A percentile compares a stretch with the other conserved stretches of the same genome.
phyloP scores from a whole-genome alignment of 2,888 invertebrate species.

The Lasioglossum calceatum region DNA sequence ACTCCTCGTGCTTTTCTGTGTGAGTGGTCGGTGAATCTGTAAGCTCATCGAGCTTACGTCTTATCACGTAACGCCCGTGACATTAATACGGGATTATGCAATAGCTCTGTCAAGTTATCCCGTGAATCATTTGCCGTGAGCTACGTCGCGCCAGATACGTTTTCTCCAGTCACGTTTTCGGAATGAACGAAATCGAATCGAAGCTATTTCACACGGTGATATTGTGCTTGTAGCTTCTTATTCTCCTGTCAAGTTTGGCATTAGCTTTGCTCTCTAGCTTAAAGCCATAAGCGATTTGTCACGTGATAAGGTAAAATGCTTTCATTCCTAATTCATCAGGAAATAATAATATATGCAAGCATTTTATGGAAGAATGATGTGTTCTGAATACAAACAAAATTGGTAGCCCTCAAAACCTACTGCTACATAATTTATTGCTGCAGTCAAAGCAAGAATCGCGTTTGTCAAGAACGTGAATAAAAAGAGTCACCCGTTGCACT shows the following conservation, averaged over 20 bases:
- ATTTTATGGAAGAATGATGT: too few relatives aligned
- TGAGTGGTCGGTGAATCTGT: background rate
- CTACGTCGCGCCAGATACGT: background rate
- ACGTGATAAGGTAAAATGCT: background rate
- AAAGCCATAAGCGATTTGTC: too few relatives aligned
- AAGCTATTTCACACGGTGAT: background rate
- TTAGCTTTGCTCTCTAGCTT: background rate
- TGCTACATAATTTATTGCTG: too few relatives aligned
- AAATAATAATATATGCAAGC: too few relatives aligned
- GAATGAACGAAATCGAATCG: background rate
- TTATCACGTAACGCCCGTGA: constrained; percentile 32
- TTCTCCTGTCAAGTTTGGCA: background rate
- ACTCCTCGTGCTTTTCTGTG: background rate
- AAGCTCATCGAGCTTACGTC: constrained; percentile 4
- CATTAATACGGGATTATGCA: constrained; percentile 31
- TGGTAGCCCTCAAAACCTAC: too few relatives aligned
- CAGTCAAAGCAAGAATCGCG: too few relatives aligned
- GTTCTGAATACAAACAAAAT: too few relatives aligned
- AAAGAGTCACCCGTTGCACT: too few relatives aligned
- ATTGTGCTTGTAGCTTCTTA: background rate
- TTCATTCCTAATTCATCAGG: too few relatives aligned
- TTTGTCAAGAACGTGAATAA: too few relatives aligned
- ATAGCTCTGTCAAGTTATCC: background rate
- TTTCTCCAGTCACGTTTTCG: constrained; percentile 11
- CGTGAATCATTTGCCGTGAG: background rate